phyloP scores from a whole-genome alignment of 1,140 invertebrate genomes.

The Wiebesia pumilae region DNA sequence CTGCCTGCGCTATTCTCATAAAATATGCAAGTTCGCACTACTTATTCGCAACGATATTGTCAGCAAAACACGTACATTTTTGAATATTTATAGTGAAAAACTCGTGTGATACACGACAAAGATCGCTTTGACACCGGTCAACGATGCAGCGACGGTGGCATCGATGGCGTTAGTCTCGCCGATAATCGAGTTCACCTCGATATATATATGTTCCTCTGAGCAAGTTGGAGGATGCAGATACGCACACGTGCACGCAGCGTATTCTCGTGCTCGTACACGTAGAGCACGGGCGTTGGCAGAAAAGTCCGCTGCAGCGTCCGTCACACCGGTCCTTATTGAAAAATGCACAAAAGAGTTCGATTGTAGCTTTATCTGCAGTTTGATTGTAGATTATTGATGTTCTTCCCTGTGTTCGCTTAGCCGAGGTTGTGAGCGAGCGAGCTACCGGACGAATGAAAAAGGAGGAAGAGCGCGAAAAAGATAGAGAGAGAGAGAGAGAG shows the following conservation, averaged over 20 bases:
- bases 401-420: conserved; percentile 71
- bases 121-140: conserved; percentile 44
- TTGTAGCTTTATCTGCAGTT: conserved; percentile 75
- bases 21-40: background rate
- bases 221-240: background rate
- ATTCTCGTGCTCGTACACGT: background rate
- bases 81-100: background rate
- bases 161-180: background rate
- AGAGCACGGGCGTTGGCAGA: conserved; percentile 47
- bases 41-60: conserved; percentile 1
- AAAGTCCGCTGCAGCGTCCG: conserved; percentile 55
- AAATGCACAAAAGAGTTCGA: conserved; percentile 72
- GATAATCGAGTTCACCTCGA: conserved; percentile 39
- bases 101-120: background rate
- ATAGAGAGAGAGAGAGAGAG: background rate
- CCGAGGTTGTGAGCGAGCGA: conserved; percentile 59
- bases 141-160: background rate
- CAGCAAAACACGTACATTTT: background rate
- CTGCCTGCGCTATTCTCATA: too few species aligned
- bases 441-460: conserved; percentile 55
- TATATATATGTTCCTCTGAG: background rate
- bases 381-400: conserved; percentile 76
- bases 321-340: conserved; percentile 70
- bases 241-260: background rate
- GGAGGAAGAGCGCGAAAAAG: background rate